phyloP scores from a whole-genome alignment of 92 coral and sea anemone species.

The Epizoanthus illoricatus region DNA sequence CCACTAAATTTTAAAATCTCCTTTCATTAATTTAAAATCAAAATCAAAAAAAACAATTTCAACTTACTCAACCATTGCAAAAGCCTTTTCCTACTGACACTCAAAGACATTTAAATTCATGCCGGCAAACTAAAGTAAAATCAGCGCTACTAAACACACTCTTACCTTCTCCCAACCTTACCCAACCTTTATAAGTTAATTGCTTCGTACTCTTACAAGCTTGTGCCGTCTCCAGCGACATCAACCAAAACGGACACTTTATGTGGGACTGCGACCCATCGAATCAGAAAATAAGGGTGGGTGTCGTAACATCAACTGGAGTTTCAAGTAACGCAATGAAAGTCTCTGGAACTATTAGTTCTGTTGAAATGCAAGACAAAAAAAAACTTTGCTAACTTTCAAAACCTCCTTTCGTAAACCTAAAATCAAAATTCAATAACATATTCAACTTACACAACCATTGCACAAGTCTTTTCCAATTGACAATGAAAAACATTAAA shows the following conservation, averaged over 20 bases:
- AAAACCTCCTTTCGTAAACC: conserved; percentile 20
- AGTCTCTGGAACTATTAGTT: no score
- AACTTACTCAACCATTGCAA: conserved; percentile 12
- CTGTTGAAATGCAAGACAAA: conserved; percentile 25
- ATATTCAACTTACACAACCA: conserved; percentile 20
- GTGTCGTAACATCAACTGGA: conserved; percentile 26
- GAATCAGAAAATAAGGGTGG: neutral
- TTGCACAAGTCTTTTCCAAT: conserved; percentile 12
- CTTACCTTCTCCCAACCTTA: neutral
- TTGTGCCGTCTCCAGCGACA: conserved; percentile 11
- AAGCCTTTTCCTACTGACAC: neutral
- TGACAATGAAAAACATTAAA: neutral
- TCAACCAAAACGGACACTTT: conserved; percentile 6
- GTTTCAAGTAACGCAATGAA: neutral
- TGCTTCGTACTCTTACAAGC: neutral
- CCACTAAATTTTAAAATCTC: neutral
- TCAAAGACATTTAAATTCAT: no score
- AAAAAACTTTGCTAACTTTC: conserved; percentile 21
- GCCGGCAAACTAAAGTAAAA: neutral
- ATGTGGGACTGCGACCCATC: no score
- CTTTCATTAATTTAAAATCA: conserved; percentile 22
- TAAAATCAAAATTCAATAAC: conserved; percentile 12
- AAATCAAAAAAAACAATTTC: conserved; percentile 10
- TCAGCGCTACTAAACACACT: neutral
- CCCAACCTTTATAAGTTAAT: conserved; percentile 20